Conservation (phyloP, 1,140 invertebrate genomes). For the Caenorhabditis brenneri region DNA sequence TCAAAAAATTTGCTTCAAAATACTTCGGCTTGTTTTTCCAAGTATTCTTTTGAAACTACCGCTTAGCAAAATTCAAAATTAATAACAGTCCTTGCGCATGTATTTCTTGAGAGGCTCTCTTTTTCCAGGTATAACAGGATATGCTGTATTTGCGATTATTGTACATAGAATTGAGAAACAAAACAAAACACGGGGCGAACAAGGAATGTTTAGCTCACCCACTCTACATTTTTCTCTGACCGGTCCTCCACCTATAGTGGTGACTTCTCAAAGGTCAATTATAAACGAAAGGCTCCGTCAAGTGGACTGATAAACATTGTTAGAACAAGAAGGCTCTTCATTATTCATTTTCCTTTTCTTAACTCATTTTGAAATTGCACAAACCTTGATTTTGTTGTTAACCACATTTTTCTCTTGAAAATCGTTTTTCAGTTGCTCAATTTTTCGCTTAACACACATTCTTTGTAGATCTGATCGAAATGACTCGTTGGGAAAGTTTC, state of each 20-base stretch:
- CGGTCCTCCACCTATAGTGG: not conserved
- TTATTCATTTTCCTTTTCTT: not conserved
- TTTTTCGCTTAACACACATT: not conserved
- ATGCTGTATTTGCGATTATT: not conserved
- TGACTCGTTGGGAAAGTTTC: slow-evolving; percentile 48
- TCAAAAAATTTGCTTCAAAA: too few relatives aligned
- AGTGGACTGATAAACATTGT: slow-evolving; percentile 10
- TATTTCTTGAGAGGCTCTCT: not conserved
- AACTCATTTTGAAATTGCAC: too few relatives aligned
- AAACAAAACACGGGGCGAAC: slow-evolving; percentile 8
- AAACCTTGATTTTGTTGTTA: too few relatives aligned
- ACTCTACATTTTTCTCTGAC: not conserved
- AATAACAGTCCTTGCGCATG: too few relatives aligned
- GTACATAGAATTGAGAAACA: slow-evolving; percentile 1
- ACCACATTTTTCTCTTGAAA: not conserved
- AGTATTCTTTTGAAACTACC: too few relatives aligned
- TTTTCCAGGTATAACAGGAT: not conserved
- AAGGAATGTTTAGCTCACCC: not conserved
- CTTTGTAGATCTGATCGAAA: not conserved
- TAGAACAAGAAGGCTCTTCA: not conserved
- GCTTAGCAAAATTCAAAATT: too few relatives aligned
- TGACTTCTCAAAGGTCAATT: slow-evolving; percentile 30
- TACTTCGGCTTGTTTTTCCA: too few relatives aligned
- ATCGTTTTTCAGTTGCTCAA: too few relatives aligned
- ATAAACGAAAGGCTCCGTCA: not conserved